A percentile compares a stretch with the other conserved stretches of the same genome.
phyloP scores from a whole-genome alignment of 2,797 vertebrate species.

The Mallotus villosus region DNA sequence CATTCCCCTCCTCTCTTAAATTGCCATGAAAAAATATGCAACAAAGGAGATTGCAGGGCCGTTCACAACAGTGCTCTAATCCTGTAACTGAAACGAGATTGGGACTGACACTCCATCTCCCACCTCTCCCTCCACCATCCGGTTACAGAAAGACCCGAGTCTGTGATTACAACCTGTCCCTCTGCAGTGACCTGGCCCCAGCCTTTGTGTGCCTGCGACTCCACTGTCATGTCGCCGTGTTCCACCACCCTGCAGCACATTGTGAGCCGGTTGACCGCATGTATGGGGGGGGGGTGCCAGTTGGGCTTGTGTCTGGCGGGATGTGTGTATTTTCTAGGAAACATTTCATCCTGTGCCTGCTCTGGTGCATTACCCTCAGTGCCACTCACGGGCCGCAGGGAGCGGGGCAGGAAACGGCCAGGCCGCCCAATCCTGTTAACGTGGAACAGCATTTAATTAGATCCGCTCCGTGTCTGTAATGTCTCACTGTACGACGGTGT shows the following conservation, averaged over 20 bases:
- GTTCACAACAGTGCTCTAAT: neutral
- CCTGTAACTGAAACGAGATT: constrained; percentile 44
- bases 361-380: constrained; percentile 68
- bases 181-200: constrained; percentile 22
- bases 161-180: constrained; percentile 34
- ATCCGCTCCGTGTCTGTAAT: constrained; percentile 59
- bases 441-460: constrained; percentile 81
- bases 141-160: constrained; percentile 42
- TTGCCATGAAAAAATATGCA: neutral
- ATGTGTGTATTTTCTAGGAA: constrained; percentile 62
- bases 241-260: constrained; percentile 59
- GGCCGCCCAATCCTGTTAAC: constrained; percentile 77
- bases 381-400: constrained; percentile 69
- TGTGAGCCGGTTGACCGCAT: constrained; percentile 46
- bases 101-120: constrained; percentile 36
- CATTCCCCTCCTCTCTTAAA: constrained; percentile 5
- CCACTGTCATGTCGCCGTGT: constrained; percentile 43
- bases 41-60: neutral
- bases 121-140: constrained; percentile 14
- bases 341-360: constrained; percentile 58
- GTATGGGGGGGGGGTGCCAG: constrained; percentile 53
- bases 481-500: constrained; percentile 36
- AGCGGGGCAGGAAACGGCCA: constrained; percentile 57
- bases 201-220: constrained; percentile 50
- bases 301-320: constrained; percentile 59